These are phyloP conservation scores for Catocala nupta DNA, from an alignment of 2,888 invertebrate species.

Conservation along the genomic window DNA sequence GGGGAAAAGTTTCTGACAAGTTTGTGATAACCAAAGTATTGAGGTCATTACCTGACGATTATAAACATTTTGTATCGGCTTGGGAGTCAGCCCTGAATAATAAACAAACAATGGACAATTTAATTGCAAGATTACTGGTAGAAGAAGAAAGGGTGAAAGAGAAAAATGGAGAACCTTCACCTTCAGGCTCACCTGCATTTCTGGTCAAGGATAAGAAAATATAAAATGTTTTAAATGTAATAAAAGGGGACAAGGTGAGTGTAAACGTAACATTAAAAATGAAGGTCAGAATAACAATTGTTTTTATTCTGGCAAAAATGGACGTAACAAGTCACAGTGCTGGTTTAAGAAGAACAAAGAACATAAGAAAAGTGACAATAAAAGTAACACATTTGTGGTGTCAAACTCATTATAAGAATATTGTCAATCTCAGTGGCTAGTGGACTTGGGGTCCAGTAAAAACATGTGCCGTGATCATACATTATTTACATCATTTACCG, in stretches of 20 bases:
- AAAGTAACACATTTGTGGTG: constrained; percentile 44
- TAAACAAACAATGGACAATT: constrained; percentile 4
- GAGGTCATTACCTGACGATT: constrained; percentile 4
- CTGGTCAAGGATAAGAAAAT: constrained; percentile 25
- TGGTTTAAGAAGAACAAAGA: constrained; percentile 7
- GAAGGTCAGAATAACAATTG: not conserved
- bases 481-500: constrained; percentile 30
- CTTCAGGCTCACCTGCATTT: not conserved
- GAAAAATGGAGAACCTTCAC: not conserved
- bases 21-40: constrained; percentile 8
- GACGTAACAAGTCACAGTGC: constrained; percentile 4
- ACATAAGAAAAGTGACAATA: constrained; percentile 16
- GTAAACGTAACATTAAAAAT: constrained; percentile 5
- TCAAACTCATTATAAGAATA: not conserved
- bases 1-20: constrained; percentile 9
- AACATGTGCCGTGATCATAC: constrained; percentile 31
- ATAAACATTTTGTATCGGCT: constrained; percentile 7
- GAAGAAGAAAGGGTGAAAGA: not conserved
- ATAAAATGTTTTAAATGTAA: not conserved
- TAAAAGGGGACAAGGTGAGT: constrained; percentile 23
- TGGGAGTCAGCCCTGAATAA: constrained; percentile 16
- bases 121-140: not conserved
- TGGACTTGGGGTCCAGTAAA: not conserved
- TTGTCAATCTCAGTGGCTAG: not conserved
- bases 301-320: constrained; percentile 6